Evolutionary conservation across 2,113 vertebrate species (phyloP).

Genomic region (Lucifuga dentata): DNA sequence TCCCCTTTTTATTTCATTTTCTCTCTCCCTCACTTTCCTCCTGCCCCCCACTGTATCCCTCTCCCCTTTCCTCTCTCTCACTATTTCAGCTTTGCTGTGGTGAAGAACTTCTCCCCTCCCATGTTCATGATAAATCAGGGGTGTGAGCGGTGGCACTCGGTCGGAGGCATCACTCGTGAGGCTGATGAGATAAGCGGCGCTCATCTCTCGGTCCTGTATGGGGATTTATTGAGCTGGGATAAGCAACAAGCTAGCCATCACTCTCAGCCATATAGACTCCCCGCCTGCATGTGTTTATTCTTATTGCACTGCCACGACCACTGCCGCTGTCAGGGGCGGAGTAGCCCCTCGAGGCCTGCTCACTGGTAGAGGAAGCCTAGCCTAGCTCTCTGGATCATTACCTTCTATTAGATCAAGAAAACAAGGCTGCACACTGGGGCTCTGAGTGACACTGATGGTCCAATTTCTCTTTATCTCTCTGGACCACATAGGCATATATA

Average conservation of each 20-base stretch:
- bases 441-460: slow-evolving; percentile 83
- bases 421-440: slow-evolving; percentile 83
- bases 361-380: slow-evolving; percentile 79
- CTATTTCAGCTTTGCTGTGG: slow-evolving; percentile 76
- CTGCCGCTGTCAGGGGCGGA: slow-evolving; percentile 75
- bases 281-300: slow-evolving; percentile 92
- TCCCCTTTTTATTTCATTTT: slow-evolving; percentile 74
- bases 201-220: slow-evolving; percentile 91
- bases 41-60: slow-evolving; percentile 71
- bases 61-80: slow-evolving; percentile 85
- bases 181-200: slow-evolving; percentile 92
- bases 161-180: slow-evolving; percentile 84
- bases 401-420: slow-evolving; percentile 94
- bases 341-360: slow-evolving; percentile 81
- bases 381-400: slow-evolving; percentile 87
- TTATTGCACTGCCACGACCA: slow-evolving; percentile 86
- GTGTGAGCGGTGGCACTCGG: slow-evolving; percentile 82
- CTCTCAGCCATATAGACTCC: slow-evolving; percentile 92
- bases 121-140: slow-evolving; percentile 82
- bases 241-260: slow-evolving; percentile 91
- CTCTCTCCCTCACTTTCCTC: slow-evolving; percentile 43
- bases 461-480: slow-evolving; percentile 79
- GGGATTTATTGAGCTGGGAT: slow-evolving; percentile 96
- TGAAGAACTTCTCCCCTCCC: slow-evolving; percentile 85
- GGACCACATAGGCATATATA: slow-evolving; percentile 78